phyloP scores from a whole-genome alignment of 2,888 invertebrate species.

The Neuroscelio doddi region DNA sequence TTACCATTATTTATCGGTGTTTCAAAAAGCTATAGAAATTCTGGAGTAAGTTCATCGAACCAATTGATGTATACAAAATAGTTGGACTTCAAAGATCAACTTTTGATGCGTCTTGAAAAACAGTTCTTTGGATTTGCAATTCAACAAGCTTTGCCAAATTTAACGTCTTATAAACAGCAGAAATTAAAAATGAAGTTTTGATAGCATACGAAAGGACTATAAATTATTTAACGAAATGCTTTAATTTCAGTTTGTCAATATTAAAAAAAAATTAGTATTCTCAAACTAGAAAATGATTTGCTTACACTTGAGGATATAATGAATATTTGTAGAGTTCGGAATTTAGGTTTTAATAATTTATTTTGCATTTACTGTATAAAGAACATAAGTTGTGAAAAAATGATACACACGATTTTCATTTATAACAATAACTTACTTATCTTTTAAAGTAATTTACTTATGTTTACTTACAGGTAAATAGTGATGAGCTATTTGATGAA shows the following conservation, averaged over 20 bases:
- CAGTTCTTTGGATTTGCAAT: conserved; percentile 1
- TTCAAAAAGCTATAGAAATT: not conserved
- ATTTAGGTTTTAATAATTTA: too few species aligned
- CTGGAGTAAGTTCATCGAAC: not conserved
- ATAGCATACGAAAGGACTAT: conserved; percentile 5
- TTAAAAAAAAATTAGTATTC: conserved; percentile 4
- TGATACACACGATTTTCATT: too few species aligned
- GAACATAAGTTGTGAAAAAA: too few species aligned
- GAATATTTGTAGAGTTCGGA: not conserved
- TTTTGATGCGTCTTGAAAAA: not conserved
- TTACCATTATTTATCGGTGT: conserved; percentile 1
- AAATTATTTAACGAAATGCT: conserved; percentile 11
- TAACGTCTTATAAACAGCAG: not conserved
- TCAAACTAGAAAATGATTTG: conserved; percentile 3
- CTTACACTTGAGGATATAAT: conserved; percentile 9
- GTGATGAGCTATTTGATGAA: conserved; percentile 1
- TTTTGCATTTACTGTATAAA: too few species aligned
- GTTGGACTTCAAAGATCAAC: not conserved
- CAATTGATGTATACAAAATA: not conserved
- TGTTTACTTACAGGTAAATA: not conserved
- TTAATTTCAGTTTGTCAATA: conserved; percentile 16
- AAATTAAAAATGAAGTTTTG: conserved; percentile 11
- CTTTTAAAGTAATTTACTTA: too few species aligned
- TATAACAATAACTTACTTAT: too few species aligned
- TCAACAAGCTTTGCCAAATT: conserved; percentile 9